A percentile compares a stretch with the other conserved stretches of the same genome.
Conservation (phyloP, 2,797 vertebrate species). For the Manis crassicaudata region DNA sequence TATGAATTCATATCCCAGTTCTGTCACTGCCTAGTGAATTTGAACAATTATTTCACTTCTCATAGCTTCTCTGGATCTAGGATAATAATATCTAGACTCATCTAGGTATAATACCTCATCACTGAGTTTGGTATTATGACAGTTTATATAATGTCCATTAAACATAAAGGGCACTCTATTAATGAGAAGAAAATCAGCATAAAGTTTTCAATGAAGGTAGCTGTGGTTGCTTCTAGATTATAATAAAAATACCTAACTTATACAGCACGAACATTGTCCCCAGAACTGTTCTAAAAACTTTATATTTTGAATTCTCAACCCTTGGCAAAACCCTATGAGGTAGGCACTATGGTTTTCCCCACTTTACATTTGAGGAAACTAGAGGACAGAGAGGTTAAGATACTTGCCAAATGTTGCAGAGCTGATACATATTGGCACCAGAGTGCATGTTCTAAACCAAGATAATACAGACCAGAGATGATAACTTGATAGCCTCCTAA, state of each 20-base stretch:
- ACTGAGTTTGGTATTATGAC: neutral
- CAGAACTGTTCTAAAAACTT: neutral
- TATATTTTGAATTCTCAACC: neutral
- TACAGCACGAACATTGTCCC: neutral
- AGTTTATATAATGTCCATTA: neutral
- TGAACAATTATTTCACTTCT: neutral
- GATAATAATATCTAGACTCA: neutral
- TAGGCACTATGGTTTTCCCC: neutral
- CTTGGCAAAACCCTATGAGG: neutral
- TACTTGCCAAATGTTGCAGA: neutral
- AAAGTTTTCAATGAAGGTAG: neutral
- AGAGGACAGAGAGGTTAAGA: neutral
- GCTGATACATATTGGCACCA: neutral
- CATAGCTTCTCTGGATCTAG: neutral
- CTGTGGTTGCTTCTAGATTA: neutral
- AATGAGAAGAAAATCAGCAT: conserved; percentile 7
- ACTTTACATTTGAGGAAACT: neutral
- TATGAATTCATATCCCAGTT: neutral
- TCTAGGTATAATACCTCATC: neutral
- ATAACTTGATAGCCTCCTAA: neutral
- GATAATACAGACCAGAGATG: neutral
- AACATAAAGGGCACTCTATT: neutral
- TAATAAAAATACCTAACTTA: neutral
- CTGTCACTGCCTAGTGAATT: neutral
- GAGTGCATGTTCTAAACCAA: neutral